phyloP scores from a whole-genome alignment of 2,797 vertebrate species.

The Atherinosoma microstoma region DNA sequence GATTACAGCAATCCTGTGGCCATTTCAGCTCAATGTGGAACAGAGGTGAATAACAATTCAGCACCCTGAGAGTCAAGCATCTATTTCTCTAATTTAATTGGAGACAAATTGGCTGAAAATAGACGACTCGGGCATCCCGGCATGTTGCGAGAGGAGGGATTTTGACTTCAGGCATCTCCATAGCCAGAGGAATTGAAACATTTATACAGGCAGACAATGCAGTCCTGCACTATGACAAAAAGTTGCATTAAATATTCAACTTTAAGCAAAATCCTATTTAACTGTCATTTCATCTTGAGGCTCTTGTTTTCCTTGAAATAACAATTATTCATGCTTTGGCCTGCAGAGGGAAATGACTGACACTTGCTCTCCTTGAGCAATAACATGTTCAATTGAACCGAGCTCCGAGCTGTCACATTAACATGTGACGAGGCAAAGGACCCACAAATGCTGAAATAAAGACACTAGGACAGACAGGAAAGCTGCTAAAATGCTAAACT shows the following conservation, averaged over 20 bases:
- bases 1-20: constrained; percentile 43
- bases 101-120: constrained; percentile 47
- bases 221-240: constrained; percentile 15
- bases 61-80: constrained; percentile 41
- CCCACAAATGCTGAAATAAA: constrained; percentile 45
- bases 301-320: constrained; percentile 63
- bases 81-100: constrained; percentile 55
- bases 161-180: constrained; percentile 10
- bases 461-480: constrained; percentile 13
- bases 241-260: constrained; percentile 45
- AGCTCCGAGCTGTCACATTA: constrained; percentile 71
- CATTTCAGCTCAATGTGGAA: constrained; percentile 53
- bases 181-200: constrained; percentile 29
- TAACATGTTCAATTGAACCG: constrained; percentile 65
- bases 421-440: constrained; percentile 56
- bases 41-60: constrained; percentile 63
- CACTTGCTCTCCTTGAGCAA: constrained; percentile 67
- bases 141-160: constrained; percentile 8
- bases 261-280: constrained; percentile 59
- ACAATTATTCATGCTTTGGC: constrained; percentile 69
- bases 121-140: constrained; percentile 12
- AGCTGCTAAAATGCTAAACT: constrained; percentile 39
- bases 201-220: constrained; percentile 27
- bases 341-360: constrained; percentile 67
- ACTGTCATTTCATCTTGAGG: constrained; percentile 50